Evolutionary conservation across 2,888 invertebrate genomes (phyloP), one percentile per base, ranked within the genome.

Genomic region (Eubasilissa splendida): DNA sequence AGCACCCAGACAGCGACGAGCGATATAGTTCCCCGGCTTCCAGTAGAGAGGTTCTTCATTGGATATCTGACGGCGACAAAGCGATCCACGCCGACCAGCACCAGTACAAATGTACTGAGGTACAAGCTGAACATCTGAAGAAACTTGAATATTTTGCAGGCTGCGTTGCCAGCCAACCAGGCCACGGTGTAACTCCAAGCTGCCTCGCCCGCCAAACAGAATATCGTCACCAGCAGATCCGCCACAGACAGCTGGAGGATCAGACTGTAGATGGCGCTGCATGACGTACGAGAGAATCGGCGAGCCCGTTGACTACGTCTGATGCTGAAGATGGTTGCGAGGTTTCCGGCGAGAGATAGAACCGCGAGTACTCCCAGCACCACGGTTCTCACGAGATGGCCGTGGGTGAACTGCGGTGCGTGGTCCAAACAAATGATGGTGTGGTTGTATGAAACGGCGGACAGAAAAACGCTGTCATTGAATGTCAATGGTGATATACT

Each of bases 231-330:
- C 56, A 96, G 88, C 33, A 96, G 90, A 88, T 96, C 96, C 1
- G 96, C 96, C 74, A 96, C 91, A n/a, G 96, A 95, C 12, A 96
- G 89, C 86, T 96, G 96, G 76, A 95, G 92, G 85, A 96, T 95
- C 65, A 96, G 88, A 66, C 94, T 94, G 85, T 96, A 95, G 84
- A 94, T 93, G 0, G 94, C 93, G 52, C 94, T 93, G 91, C 93
- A 94, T 4, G 91, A 92, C 31, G 93, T 93, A 5, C 93, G 89
- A 0, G 92, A 90, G 82, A 91, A 88, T 33, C 92, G 89, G 8
- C 92, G 87, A 42, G 91, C 89, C n/a, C 92, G 88, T 84, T 93
- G 92, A 4, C 93, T 93, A 85, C 91, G 91, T 84, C 91, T 92
- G 86, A 96, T 95, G 85, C 95, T 95, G 87, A 93, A 92, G 85